Evolutionary conservation across 2,888 invertebrate species (phyloP), one percentile per base, ranked within the genome.

Genomic region (Hirudinaria manillensis): DNA sequence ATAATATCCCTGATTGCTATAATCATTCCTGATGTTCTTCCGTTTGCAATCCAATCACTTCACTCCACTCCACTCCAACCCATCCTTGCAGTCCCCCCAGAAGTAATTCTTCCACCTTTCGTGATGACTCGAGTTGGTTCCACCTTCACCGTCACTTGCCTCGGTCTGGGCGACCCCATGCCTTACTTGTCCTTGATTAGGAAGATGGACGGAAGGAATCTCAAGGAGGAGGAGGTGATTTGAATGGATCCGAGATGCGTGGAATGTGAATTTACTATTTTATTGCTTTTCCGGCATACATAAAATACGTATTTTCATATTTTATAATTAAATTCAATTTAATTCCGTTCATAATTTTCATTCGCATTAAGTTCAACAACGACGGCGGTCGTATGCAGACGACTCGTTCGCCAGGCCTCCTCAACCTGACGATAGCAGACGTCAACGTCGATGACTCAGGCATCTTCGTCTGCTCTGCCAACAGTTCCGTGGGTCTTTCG

Each of bases 391-490:
- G 77, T 27, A 77, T 78, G 38, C 53, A 76, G 24, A 24, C 34
- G 1, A 36, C 3, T 36, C 34, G 65, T 13, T 32, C 61, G 2
- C 38, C 38, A 24, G 67, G 53, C 6, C 27, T 7, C 21, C 24
- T 27, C 6, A 61, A 70, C 32, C 24, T 45, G 67, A 32, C 34
- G n/a, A 29, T 76, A 1, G 55, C 29, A 10, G 24, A 66, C 24
- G 36, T 53, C 36, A 29, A 21, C 32, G 73, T 67, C 27, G 72
- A 72, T 10, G 80, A 81, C 73, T 78, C 79, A 1, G 78, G 76
- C 36, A 78, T 79, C 56, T 82, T 82, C 79, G 80, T 80, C 2
- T 82, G 82, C 72, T 77, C 75, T 32, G 81, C 81, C 0, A 71
- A 68, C 53, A 82, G 81, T 75, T 65, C 67, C 1, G 81, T 78